These are phyloP conservation scores for Tenthredo mesomela DNA, from an alignment of 2,888 invertebrate genomes.

Conservation along the genomic window DNA sequence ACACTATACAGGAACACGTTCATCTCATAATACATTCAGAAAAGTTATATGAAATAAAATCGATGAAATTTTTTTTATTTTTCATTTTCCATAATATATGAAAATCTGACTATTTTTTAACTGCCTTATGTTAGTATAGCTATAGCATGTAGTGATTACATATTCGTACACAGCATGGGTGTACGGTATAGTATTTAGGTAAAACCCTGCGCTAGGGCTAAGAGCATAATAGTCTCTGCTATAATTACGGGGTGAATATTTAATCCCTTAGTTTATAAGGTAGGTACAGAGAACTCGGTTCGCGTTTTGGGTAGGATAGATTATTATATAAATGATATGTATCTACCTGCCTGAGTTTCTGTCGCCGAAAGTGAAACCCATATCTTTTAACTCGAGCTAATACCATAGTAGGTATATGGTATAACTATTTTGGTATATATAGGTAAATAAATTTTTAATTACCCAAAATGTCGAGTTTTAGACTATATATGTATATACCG, in stretches of 20 bases:
- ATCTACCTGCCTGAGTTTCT: background rate
- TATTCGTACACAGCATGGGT: background rate
- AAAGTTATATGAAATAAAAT: background rate
- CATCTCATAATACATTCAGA: too few relatives aligned
- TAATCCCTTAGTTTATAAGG: conserved; percentile 19
- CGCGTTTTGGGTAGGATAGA: background rate
- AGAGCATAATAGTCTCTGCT: background rate
- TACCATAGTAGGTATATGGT: background rate
- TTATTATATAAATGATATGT: background rate
- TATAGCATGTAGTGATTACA: background rate
- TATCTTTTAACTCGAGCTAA: background rate
- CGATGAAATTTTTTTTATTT: background rate
- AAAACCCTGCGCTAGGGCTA: background rate
- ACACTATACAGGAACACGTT: too few relatives aligned
- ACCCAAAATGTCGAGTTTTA: too few relatives aligned
- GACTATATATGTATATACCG: too few relatives aligned
- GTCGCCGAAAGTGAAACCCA: conserved; percentile 2
- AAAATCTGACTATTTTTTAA: background rate
- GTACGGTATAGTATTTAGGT: background rate
- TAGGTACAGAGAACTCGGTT: background rate
- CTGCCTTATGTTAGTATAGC: too few relatives aligned
- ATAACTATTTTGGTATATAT: background rate
- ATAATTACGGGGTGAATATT: conserved; percentile 37
- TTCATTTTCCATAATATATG: background rate
- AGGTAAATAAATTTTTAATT: background rate